Evolutionary conservation across 2,888 invertebrate genomes (phyloP).

Genomic region (Muschampia plurimacula): DNA sequence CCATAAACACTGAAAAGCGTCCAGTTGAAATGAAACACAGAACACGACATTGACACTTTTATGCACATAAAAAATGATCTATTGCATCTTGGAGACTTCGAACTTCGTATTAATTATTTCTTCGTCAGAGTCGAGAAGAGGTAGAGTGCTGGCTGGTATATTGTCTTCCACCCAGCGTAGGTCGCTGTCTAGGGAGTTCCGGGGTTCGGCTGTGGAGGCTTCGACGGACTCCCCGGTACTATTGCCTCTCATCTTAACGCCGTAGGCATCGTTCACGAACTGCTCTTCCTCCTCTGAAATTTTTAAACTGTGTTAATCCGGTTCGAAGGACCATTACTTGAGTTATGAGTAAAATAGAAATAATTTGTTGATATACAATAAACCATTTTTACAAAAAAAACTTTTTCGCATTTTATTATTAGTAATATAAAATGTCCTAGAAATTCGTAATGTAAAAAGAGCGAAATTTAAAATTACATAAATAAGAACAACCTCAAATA

Average conservation of each 20-base stretch:
- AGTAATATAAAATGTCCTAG: too few species aligned
- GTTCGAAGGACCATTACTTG: conserved; percentile 1
- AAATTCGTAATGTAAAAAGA: too few species aligned
- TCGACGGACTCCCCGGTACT: conserved; percentile 61
- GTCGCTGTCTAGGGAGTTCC: conserved; percentile 74
- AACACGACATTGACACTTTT: conserved; percentile 42
- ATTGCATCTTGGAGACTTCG: conserved; percentile 96
- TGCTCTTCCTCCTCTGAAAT: conserved; percentile 91
- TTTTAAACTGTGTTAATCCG: neutral
- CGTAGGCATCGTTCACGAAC: conserved; percentile 94
- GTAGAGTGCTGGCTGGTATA: conserved; percentile 92
- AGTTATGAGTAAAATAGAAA: neutral
- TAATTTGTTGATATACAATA: neutral
- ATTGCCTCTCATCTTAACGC: conserved; percentile 90
- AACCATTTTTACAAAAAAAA: too few species aligned
- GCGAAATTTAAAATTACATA: neutral
- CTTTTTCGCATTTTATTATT: too few species aligned
- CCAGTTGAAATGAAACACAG: conserved; percentile 52
- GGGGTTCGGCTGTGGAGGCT: conserved; percentile 46
- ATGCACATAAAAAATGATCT: conserved; percentile 52
- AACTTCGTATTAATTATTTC: conserved; percentile 94
- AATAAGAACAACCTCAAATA: neutral
- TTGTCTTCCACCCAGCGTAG: conserved; percentile 97
- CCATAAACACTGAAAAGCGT: conserved; percentile 27
- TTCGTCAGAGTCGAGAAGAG: conserved; percentile 89